Conservation (phyloP, 1,140 invertebrate genomes). For the Drosophila mojavensis region DNA sequence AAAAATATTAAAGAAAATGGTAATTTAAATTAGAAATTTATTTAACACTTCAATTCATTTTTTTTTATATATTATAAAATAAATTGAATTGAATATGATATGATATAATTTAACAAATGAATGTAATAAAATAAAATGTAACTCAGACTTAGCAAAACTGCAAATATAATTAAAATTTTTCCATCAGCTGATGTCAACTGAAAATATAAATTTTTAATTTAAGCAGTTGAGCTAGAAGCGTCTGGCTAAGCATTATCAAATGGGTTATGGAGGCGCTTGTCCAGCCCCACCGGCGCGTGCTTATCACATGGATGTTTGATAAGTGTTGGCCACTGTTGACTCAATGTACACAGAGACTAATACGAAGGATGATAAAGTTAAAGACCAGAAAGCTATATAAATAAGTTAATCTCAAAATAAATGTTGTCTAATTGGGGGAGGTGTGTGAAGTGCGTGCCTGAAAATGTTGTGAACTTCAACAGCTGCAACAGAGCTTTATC, state of each 20-base stretch:
- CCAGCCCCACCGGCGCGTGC: neutral
- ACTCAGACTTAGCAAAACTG: neutral
- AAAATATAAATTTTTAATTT: neutral
- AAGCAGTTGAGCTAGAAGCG: neutral
- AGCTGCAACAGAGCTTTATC: conserved; percentile 26
- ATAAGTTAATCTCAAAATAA: conserved; percentile 38
- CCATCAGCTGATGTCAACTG: neutral
- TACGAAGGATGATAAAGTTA: conserved; percentile 7
- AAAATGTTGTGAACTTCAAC: conserved; percentile 43
- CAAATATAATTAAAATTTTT: neutral
- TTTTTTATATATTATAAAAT: too few relatives aligned
- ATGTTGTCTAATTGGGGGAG: conserved; percentile 23
- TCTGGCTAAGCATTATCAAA: conserved; percentile 1
- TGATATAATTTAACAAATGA: too few relatives aligned
- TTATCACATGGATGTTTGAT: conserved; percentile 10
- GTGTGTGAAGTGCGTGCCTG: conserved; percentile 26
- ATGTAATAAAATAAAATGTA: too few relatives aligned
- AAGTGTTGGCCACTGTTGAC: conserved; percentile 13
- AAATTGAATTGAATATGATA: too few relatives aligned
- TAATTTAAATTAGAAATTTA: too few relatives aligned
- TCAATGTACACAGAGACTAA: conserved; percentile 3
- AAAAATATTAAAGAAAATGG: too few relatives aligned
- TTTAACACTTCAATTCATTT: too few relatives aligned
- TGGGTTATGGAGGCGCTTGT: conserved; percentile 14
- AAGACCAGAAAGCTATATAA: conserved; percentile 9